Percentiles rank a stretch among this genome's conserved stretches.
Conservation (phyloP, 2,797 vertebrate genomes). For the Anomalospiza imberbis region DNA sequence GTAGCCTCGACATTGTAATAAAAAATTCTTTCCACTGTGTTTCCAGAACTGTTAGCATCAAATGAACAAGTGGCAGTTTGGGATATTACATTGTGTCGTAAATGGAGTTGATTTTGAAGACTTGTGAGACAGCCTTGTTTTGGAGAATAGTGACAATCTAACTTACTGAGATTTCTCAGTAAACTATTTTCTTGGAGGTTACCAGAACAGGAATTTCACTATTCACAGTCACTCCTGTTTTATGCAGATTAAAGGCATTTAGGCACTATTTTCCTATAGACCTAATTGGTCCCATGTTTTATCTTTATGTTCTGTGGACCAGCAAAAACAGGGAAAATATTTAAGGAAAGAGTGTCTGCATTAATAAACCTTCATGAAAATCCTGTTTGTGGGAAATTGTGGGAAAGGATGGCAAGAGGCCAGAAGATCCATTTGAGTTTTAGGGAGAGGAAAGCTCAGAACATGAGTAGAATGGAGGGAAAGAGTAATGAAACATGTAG, state of each 20-base stretch:
- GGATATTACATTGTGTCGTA: neutral
- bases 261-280: neutral
- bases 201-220: neutral
- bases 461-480: neutral
- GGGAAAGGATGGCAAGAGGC: neutral
- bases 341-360: neutral
- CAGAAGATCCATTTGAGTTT: neutral
- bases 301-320: neutral
- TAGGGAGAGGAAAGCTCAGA: neutral
- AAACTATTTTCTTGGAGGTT: neutral
- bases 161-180: neutral
- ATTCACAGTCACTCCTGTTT: neutral
- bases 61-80: neutral
- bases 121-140: neutral
- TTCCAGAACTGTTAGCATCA: neutral
- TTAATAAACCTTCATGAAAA: neutral
- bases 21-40: neutral
- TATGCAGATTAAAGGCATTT: neutral
- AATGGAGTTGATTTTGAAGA: neutral
- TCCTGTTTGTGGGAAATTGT: neutral
- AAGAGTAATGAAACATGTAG: neutral
- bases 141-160: neutral
- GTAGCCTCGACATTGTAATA: fast-evolving
- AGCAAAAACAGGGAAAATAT: neutral
- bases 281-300: neutral